phyloP scores from a whole-genome alignment of 2,888 invertebrate species.

The Drosophila prolongata region DNA sequence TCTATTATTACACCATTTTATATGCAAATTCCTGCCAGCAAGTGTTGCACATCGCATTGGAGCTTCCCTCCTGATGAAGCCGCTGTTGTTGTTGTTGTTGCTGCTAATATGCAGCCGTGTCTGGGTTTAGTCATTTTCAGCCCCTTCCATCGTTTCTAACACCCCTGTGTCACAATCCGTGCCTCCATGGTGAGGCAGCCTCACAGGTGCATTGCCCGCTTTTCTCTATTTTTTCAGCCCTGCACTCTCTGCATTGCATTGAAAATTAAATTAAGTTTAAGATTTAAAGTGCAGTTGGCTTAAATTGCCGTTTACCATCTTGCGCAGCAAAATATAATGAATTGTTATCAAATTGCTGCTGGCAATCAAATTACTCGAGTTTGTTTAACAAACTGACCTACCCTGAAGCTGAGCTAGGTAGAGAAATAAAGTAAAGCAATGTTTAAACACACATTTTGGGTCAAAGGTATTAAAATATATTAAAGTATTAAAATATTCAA shows the following conservation, averaged over 20 bases:
- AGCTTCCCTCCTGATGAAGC: slow-evolving; percentile 12
- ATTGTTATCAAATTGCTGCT: slow-evolving; percentile 51
- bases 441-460: not conserved
- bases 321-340: slow-evolving; percentile 54
- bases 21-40: slow-evolving; percentile 62
- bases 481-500: too few relatives aligned
- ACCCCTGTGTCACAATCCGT: slow-evolving; percentile 1
- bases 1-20: not conserved
- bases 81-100: slow-evolving; percentile 26
- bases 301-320: slow-evolving; percentile 41
- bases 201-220: slow-evolving; percentile 29
- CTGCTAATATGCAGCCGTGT: slow-evolving; percentile 62
- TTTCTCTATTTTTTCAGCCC: slow-evolving; percentile 4
- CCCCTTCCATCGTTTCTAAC: not conserved
- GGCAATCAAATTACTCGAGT: slow-evolving; percentile 1
- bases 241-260: slow-evolving; percentile 53
- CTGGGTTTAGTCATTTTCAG: slow-evolving; percentile 11
- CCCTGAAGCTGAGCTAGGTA: not conserved
- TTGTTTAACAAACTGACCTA: not conserved
- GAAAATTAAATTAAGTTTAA: slow-evolving; percentile 69
- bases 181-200: not conserved
- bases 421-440: not conserved
- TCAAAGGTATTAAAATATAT: not conserved
- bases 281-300: slow-evolving; percentile 64
- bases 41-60: slow-evolving; percentile 59